A percentile compares a stretch with the other conserved stretches of the same genome.
phyloP scores from a whole-genome alignment of 2,113 vertebrate species.

The Gila orcuttii region DNA sequence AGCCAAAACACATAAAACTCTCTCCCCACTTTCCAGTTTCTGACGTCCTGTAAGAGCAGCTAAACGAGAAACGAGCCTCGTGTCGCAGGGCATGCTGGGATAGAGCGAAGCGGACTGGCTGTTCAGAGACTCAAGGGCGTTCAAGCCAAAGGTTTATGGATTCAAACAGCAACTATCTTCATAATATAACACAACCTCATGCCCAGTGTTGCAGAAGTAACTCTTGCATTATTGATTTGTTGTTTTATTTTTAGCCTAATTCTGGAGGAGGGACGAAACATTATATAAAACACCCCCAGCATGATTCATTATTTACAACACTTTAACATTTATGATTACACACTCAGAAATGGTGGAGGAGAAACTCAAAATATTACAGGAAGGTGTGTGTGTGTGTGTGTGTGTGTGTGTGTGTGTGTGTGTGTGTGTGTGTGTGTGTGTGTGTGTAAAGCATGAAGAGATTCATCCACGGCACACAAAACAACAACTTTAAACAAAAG shows the following conservation, averaged over 20 bases:
- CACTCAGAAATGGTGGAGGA: background rate
- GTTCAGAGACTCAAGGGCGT: background rate
- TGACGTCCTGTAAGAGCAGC: background rate
- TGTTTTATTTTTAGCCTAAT: slow-evolving; percentile 66
- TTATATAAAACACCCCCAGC: slow-evolving; percentile 65
- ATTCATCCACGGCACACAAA: background rate
- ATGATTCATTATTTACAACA: slow-evolving; percentile 59
- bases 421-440: too few relatives aligned
- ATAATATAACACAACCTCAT: slow-evolving; percentile 4
- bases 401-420: too few relatives aligned
- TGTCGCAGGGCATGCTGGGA: background rate
- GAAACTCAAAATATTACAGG: background rate
- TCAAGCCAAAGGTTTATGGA: background rate
- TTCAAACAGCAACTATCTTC: background rate
- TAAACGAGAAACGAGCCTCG: background rate
- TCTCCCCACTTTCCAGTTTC: background rate
- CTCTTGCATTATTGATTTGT: slow-evolving; percentile 68
- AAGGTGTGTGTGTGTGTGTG: too few relatives aligned
- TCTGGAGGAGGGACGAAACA: slow-evolving; percentile 32
- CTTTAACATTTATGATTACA: slow-evolving; percentile 30
- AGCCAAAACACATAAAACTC: slow-evolving; percentile 52
- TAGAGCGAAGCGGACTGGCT: background rate
- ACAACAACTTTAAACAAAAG: background rate
- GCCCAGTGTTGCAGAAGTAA: background rate
- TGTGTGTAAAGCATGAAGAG: background rate